Percentiles rank a stretch among this genome's conserved stretches.
These are phyloP conservation scores for Eospalax fontanierii DNA, from an alignment of 2,797 vertebrate species.

Conservation along the genomic window DNA sequence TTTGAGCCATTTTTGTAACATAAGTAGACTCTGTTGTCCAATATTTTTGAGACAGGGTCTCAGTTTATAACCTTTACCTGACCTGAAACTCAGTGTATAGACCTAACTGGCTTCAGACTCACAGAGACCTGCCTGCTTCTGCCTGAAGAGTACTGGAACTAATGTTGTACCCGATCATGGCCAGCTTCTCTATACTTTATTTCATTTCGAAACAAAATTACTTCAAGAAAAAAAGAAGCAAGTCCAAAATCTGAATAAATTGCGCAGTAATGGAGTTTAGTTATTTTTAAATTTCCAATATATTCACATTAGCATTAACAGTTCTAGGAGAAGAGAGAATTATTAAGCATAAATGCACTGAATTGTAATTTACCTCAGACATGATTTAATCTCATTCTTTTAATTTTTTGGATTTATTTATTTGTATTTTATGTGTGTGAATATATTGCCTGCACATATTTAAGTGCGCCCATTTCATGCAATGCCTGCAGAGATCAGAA, in stretches of 20 bases:
- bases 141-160: too few species aligned
- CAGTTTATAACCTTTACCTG: too few species aligned
- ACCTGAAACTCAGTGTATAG: too few species aligned
- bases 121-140: too few species aligned
- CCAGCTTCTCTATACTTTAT: background rate
- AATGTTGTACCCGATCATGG: too few species aligned
- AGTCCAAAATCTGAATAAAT: background rate
- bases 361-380: background rate
- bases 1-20: background rate
- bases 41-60: too few species aligned
- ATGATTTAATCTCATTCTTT: background rate
- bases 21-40: background rate
- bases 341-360: background rate
- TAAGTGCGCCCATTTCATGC: too few species aligned
- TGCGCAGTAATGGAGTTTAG: background rate
- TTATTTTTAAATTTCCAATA: background rate
- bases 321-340: background rate
- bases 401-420: too few species aligned
- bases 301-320: background rate
- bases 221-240: background rate
- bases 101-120: too few species aligned
- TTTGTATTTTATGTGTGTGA: too few species aligned
- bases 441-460: too few species aligned
- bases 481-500: too few species aligned
- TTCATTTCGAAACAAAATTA: slow-evolving; percentile 20